A percentile compares a stretch with the other conserved stretches of the same genome.
phyloP scores from a whole-genome alignment of 2,888 invertebrate genomes.

The Drosophila hawaiiensis region DNA sequence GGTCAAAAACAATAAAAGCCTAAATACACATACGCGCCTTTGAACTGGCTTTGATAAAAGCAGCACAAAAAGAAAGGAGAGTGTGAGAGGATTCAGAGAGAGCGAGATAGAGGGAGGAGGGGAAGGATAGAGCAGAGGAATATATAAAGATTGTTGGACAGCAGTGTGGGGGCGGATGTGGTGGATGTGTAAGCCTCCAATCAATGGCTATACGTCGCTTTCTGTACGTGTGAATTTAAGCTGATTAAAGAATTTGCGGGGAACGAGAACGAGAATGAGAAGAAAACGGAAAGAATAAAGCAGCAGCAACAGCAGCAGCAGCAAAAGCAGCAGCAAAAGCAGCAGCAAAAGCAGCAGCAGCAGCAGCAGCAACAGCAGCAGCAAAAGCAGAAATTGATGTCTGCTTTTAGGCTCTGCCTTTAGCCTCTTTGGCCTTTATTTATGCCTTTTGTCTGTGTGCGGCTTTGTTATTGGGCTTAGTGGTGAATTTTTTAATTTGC shows the following conservation, averaged over 20 bases:
- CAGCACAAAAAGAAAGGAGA: conserved; percentile 32
- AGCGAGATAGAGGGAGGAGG: background rate
- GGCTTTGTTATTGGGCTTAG: conserved; percentile 73
- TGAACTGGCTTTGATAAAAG: conserved; percentile 78
- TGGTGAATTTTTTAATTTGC: conserved; percentile 65
- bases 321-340: conserved; percentile 39
- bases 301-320: conserved; percentile 31
- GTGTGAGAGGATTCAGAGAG: background rate
- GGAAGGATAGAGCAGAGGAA: conserved; percentile 3
- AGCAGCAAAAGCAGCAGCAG: conserved; percentile 53
- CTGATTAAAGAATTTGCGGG: conserved; percentile 83
- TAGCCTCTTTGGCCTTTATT: conserved; percentile 60
- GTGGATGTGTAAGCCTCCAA: conserved; percentile 70
- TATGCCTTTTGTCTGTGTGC: conserved; percentile 70
- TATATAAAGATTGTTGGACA: conserved; percentile 42
- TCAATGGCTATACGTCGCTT: conserved; percentile 81
- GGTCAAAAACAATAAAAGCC: conserved; percentile 81
- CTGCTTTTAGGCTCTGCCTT: conserved; percentile 73
- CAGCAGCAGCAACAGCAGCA: conserved; percentile 25
- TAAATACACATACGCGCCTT: conserved; percentile 80
- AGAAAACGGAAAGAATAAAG: conserved; percentile 16
- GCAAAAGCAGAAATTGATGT: conserved; percentile 70
- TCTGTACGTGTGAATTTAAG: conserved; percentile 84
- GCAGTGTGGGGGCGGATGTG: background rate
- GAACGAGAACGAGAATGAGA: background rate